Evolutionary conservation across 2,797 vertebrate species (phyloP).

Genomic region (Paratrypauchen microcephalus): DNA sequence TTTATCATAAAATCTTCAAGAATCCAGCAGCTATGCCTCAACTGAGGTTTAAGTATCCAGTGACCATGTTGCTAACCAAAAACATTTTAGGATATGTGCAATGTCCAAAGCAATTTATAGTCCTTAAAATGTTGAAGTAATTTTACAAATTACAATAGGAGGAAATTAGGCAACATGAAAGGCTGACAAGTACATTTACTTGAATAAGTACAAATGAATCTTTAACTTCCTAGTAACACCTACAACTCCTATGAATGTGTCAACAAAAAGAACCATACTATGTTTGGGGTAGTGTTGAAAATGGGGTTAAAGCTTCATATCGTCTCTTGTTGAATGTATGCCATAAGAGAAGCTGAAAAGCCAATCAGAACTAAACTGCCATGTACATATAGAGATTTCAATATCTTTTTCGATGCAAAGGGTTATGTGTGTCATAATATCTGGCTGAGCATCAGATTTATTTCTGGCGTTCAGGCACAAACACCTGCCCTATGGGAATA

Average conservation of each 20-base stretch:
- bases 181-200: slow-evolving; percentile 40
- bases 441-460: slow-evolving; percentile 67
- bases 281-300: slow-evolving; percentile 28
- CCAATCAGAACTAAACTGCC: slow-evolving; percentile 81
- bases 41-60: slow-evolving; percentile 73
- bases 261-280: slow-evolving; percentile 24
- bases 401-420: slow-evolving; percentile 68
- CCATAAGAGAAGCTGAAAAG: slow-evolving; percentile 72
- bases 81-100: slow-evolving; percentile 58
- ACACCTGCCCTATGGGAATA: slow-evolving; percentile 23
- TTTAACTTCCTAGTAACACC: slow-evolving; percentile 22
- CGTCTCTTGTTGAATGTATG: slow-evolving; percentile 83
- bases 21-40: slow-evolving; percentile 78
- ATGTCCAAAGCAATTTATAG: slow-evolving; percentile 44
- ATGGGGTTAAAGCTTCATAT: slow-evolving; percentile 55
- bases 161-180: slow-evolving; percentile 20
- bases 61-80: slow-evolving; percentile 79
- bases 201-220: slow-evolving; percentile 28
- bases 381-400: slow-evolving; percentile 78
- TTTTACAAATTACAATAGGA: slow-evolving; percentile 32
- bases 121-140: slow-evolving; percentile 42
- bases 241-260: slow-evolving; percentile 59
- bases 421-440: slow-evolving; percentile 53
- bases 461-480: slow-evolving; percentile 46
- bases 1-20: slow-evolving; percentile 73